Evolutionary conservation across 2,888 invertebrate species (phyloP), one percentile per base, ranked within the genome.

Genomic region (Adelphocoris suturalis): DNA sequence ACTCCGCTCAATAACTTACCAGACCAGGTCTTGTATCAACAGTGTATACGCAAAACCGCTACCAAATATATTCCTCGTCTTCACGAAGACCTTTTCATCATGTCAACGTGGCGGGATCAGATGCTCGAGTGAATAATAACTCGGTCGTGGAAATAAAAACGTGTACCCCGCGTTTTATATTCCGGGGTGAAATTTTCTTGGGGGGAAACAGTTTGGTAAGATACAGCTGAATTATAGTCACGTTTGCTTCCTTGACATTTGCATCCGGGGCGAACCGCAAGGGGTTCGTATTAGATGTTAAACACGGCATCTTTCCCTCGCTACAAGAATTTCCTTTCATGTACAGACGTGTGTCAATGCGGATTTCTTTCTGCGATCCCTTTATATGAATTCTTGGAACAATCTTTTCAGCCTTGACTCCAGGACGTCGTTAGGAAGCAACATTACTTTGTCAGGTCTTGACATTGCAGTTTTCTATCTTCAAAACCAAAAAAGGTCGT

Each of bases 41-140:
- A 37, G 37, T 7, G 37, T 37, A n/a, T n/a, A 37, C 37, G 37
- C 7, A 37, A 37, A 37, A 37, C 37, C 37, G 7, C 37, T 37
- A 37, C 37, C 3, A 4, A 37, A 37, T 37, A 37, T 37, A 37
- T 37, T 37, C 37, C 57, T 5, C n/a, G 16, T 57, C 23, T 68
- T 19, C 68, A 3, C 23, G 23, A 23, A 68, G 68, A 68, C 27
- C 68, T 68, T 68, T n/a, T 68, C 68, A 68, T 23, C 68, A 68
- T 68, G 68, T 68, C 68, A 23, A 68, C 68, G 68, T 68, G 23
- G 68, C 23, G 68, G 68, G 68, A n/a, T 68, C 68, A 68, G 68
- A 68, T 68, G 68, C 68, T 68, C 68, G n/a, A 27, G 68, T 27
- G 68, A 68, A 68, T 68, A 68, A 68, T 68, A 68, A 23, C 68